Evolutionary conservation across 2,797 vertebrate genomes (phyloP), one percentile per base, ranked within the genome.

Genomic region (Galaxias olidus): DNA sequence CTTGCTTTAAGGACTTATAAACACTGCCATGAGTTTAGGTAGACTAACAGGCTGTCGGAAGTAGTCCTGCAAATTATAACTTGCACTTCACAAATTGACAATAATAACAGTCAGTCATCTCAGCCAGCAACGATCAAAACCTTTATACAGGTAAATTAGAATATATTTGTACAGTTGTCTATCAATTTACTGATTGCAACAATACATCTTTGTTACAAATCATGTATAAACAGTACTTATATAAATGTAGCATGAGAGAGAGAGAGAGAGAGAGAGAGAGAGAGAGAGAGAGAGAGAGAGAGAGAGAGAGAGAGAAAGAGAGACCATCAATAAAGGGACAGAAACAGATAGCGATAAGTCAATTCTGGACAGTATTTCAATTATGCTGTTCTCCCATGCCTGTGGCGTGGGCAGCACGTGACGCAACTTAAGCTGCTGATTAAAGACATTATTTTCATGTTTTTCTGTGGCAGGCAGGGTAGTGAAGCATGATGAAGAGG

Each of bases 361-460:
- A 63, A 55, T 74, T 69, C 74, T 67, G 72, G 63, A 65, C 61
- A 8, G 17, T 53, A 58, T 53, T 54, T 49, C 69, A 17, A 65
- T 68, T 43, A 30, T 45, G 50, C 46, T 10, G 20, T 45, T 46
- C 59, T 67, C 54, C 47, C 43, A 60, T 71, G n/a, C 51, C 59
- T 59, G 65, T 20, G 46, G 61, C 65, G 66, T 70, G 73, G 67
- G 74, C 83, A 79, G 79, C 78, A 86, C 75, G 78, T 83, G 77
- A 81, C 57, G 45, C 67, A 61, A 73, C 72, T 75, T 58, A 68
- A 78, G 76, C 71, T 61, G 63, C 68, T 74, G 72, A 77, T 87
- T 75, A 81, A 60, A 80, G 66, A 69, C 64, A 62, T 69, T 67
- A 72, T 81, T 75, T 84, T 71, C 80, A 86, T 86, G 77, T 68